Evolutionary conservation across 1,140 invertebrate species (phyloP).

Genomic region (Octopus bimaculoides): DNA sequence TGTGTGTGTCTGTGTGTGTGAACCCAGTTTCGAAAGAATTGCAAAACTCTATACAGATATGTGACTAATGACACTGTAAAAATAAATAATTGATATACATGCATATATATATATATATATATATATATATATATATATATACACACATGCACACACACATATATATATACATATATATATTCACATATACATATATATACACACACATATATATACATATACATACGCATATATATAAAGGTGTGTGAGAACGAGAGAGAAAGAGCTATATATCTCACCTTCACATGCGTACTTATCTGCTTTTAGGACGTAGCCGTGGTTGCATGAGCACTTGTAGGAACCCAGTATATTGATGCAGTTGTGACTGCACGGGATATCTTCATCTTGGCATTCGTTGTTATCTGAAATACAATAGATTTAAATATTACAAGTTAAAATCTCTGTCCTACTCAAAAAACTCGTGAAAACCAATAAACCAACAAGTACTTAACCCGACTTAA

Average conservation of each 20-base stretch:
- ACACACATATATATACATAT: background rate
- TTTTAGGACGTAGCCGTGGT: constrained; percentile 53
- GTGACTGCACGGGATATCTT: constrained; percentile 25
- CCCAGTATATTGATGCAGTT: constrained; percentile 39
- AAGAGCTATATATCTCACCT: constrained; percentile 58
- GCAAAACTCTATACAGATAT: background rate
- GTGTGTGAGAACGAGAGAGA: no score
- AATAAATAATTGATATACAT: background rate
- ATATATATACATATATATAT: background rate
- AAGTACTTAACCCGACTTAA: no score
- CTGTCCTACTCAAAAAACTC: no score
- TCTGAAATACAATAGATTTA: constrained; percentile 19
- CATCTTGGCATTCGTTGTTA: constrained; percentile 49
- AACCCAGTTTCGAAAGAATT: no score
- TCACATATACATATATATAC: background rate
- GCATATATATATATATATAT: background rate
- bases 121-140: background rate
- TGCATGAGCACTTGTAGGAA: constrained; percentile 37
- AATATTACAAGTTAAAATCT: no score
- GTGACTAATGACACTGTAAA: no score
- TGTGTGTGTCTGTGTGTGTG: background rate
- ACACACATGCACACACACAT: background rate
- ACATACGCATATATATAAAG: background rate
- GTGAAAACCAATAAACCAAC: no score
- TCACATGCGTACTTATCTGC: constrained; percentile 86